A percentile compares a stretch with the other conserved stretches of the same genome.
Conservation (phyloP, 2,797 vertebrate genomes). For the Danio jaintianensis region DNA sequence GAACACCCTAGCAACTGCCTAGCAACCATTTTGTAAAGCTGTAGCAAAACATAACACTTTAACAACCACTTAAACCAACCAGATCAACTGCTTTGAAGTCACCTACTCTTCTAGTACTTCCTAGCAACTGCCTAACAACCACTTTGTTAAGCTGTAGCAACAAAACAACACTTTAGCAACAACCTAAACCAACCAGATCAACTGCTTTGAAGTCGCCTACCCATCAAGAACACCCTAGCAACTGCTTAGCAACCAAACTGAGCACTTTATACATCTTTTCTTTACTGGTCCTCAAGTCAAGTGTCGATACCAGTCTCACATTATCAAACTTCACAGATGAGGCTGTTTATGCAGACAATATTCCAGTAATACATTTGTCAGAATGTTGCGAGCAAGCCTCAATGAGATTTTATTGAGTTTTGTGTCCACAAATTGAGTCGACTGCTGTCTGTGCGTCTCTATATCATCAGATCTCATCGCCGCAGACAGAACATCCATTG, state of each 20-base stretch:
- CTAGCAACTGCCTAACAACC: constrained; percentile 9
- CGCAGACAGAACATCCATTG: constrained; percentile 15
- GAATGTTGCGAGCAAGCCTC: constrained; percentile 1
- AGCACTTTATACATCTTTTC: not conserved
- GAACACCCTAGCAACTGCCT: not conserved
- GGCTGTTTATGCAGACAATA: not conserved
- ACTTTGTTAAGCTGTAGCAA: too few relatives aligned
- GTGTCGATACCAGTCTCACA: not conserved
- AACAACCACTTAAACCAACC: not conserved
- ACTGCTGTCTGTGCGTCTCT: constrained; percentile 6
- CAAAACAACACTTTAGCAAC: not conserved
- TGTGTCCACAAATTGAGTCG: not conserved
- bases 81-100: not conserved
- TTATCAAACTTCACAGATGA: not conserved
- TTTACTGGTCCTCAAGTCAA: not conserved
- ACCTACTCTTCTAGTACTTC: too few relatives aligned
- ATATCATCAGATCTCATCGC: constrained; percentile 20
- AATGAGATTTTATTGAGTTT: not conserved
- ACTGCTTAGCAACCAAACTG: not conserved
- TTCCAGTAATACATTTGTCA: not conserved
- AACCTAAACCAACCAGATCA: not conserved
- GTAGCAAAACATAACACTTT: too few relatives aligned
- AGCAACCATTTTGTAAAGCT: not conserved
- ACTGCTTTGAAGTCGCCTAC: not conserved
- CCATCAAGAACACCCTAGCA: not conserved